Base-by-base conservation (phyloP, 2,113 vertebrate species). In the Myotis brandtii region DNA sequence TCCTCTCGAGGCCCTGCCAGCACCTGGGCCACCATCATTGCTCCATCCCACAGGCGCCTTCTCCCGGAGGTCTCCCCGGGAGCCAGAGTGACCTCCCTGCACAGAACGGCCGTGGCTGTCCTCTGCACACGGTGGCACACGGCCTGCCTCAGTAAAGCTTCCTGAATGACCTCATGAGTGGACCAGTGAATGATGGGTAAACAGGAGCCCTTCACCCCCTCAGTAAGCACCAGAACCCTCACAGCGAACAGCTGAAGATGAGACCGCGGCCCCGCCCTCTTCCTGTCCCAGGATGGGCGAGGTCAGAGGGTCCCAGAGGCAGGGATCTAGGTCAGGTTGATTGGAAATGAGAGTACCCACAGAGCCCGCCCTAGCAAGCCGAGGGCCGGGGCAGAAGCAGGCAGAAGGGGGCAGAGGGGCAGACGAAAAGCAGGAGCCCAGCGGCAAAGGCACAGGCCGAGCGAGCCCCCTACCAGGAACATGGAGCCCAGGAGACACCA, bases 401-500 rank as follows among this genome's bases (percentile, higher is more conserved):
- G 52, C 67, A 46, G 48, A 52, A 75, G n/a, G 3, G 40, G 34
- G 18, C 9, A 0, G 52, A 17, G 59, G 32, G 5, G 13, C 37
- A 11, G n/a, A 20, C 3, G 52, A 87, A 32, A 50, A 21, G 7
- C 64, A 62, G 48, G 86, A 32, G 30, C 37, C 21, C 5, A n/a
- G 81, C 27, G 6, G 0, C 3, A 7, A 30, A 69, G n/a, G 46
- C 20, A 37, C 18, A 13, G 79, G 25, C 40, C 0, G 0, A 43
- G 62, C 0, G 17, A 16, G 32, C 37, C 81, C 8, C 5, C 30
- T 16, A 9, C n/a, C 11, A n/a, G 54, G 32, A 48, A 4, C 23
- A 0, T 2, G 0, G 67, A 20, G 37, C 27, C 50, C 9, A 6
- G 7, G 23, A 54, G 40, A 50, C 62, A 30, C 27, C 21, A 9